phyloP scores from a whole-genome alignment of 1,140 invertebrate species.

The Hormaphis cornu region DNA sequence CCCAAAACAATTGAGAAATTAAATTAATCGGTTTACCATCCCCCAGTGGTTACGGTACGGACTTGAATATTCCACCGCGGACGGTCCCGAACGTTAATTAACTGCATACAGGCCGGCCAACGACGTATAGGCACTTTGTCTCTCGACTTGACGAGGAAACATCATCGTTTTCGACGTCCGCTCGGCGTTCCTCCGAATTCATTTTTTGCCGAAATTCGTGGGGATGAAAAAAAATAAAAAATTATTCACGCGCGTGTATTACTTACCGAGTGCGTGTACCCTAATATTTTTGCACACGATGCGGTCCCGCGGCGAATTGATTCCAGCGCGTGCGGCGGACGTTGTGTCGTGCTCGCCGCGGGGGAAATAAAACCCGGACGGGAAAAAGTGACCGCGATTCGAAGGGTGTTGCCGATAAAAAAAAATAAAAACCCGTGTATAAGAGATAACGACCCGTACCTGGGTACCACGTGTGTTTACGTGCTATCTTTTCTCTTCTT shows the following conservation, averaged over 20 bases:
- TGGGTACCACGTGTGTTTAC: not conserved
- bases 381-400: not conserved
- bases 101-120: too few species aligned
- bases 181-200: too few species aligned
- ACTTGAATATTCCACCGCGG: not conserved
- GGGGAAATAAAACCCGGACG: not conserved
- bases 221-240: too few species aligned
- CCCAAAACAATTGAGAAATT: slow-evolving; percentile 19
- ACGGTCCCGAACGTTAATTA: not conserved
- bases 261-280: too few species aligned
- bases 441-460: not conserved
- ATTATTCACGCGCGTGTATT: too few species aligned
- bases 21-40: slow-evolving; percentile 21
- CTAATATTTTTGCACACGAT: too few species aligned
- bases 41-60: not conserved
- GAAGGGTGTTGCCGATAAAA: not conserved
- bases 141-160: too few species aligned
- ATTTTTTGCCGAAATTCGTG: too few species aligned
- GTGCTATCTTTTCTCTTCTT: slow-evolving; percentile 4
- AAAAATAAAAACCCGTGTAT: not conserved
- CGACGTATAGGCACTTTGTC: too few species aligned
- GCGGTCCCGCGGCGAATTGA: too few species aligned
- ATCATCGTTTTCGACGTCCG: too few species aligned
- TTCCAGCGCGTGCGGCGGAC: too few species aligned
- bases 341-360: not conserved